Evolutionary conservation across 2,113 vertebrate species (phyloP).

Genomic region (Aspidoscelis tigris): DNA sequence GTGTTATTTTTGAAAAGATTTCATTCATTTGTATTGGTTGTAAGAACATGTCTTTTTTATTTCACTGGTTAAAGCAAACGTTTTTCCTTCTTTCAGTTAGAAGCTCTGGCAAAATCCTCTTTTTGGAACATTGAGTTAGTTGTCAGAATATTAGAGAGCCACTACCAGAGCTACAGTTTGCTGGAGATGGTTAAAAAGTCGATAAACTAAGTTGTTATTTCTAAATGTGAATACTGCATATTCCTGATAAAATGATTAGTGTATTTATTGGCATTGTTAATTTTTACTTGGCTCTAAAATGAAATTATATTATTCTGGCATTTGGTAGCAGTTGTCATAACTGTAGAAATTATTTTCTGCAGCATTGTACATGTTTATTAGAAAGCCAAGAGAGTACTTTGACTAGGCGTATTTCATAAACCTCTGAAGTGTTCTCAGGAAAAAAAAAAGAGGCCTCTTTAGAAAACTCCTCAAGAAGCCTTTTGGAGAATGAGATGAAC

Average conservation of each 20-base stretch:
- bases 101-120: constrained; percentile 54
- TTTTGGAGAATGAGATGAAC: background rate
- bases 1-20: too few relatives aligned
- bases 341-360: constrained; percentile 5
- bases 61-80: background rate
- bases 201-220: constrained; percentile 17
- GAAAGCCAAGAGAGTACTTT: background rate
- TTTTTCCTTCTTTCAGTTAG: constrained; percentile 41
- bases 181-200: constrained; percentile 25
- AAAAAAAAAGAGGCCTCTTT: background rate
- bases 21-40: too few relatives aligned
- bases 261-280: background rate
- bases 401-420: constrained; percentile 16
- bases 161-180: constrained; percentile 43
- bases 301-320: constrained; percentile 7
- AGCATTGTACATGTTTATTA: background rate
- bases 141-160: constrained; percentile 32
- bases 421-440: background rate
- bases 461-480: constrained; percentile 17
- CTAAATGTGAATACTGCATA: constrained; percentile 20
- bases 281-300: background rate
- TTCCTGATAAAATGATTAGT: background rate
- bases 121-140: constrained; percentile 30
- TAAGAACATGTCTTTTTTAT: too few relatives aligned
- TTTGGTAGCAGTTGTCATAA: background rate